Conservation (phyloP, 2,113 vertebrate species). For the Diadophis punctatus region DNA sequence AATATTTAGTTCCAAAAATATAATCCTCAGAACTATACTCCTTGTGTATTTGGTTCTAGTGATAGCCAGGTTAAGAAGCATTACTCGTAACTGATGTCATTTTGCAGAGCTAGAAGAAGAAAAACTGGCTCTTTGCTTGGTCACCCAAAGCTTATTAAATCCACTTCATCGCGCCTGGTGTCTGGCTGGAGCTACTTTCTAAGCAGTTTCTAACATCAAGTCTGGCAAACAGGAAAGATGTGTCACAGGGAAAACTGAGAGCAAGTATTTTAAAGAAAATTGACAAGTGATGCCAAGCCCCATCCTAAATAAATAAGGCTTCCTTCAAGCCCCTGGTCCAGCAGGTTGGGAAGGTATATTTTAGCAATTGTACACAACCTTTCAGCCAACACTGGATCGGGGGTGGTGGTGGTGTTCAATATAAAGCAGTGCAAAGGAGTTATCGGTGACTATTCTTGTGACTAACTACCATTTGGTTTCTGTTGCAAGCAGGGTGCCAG, state of each 20-base stretch:
- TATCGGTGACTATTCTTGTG: background rate
- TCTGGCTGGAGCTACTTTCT: background rate
- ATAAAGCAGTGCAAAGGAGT: background rate
- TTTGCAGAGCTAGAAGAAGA: background rate
- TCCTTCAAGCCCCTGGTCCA: background rate
- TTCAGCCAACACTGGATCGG: background rate
- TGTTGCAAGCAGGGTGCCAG: background rate
- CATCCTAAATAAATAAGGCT: background rate
- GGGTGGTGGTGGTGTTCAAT: background rate
- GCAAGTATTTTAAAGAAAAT: background rate
- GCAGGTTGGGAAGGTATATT: background rate
- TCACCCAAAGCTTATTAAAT: background rate
- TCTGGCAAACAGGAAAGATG: background rate
- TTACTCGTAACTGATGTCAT: background rate
- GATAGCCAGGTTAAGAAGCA: background rate
- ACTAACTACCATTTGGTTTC: background rate
- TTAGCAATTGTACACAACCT: background rate
- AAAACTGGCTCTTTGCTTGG: background rate
- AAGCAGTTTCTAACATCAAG: background rate
- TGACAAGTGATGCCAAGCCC: background rate
- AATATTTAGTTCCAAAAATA: background rate
- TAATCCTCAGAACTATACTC: background rate
- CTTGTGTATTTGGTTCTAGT: background rate
- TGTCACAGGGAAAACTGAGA: background rate
- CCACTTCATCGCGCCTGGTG: background rate